Percentiles rank a stretch among this genome's conserved stretches.
Evolutionary conservation across 2,888 invertebrate species (phyloP).

Genomic region (Troglohyphantes excavatus): DNA sequence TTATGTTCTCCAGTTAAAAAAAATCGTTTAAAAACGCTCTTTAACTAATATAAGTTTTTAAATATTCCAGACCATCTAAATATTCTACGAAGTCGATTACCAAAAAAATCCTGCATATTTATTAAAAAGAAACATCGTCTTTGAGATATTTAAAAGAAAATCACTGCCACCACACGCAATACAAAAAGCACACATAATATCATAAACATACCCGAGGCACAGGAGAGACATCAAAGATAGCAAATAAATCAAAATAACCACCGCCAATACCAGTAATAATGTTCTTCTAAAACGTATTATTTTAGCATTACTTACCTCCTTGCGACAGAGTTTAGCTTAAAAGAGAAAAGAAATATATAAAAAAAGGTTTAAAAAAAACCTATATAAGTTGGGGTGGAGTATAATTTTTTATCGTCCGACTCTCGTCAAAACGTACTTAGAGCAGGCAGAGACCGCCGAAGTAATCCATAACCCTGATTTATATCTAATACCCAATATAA

Average conservation of each 20-base stretch:
- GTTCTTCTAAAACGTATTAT: constrained; percentile 56
- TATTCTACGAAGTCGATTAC: no score
- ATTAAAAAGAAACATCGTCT: no score
- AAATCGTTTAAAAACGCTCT: no score
- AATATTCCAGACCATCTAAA: no score
- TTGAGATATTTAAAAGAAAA: not conserved
- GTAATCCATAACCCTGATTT: constrained; percentile 67
- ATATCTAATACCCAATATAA: constrained; percentile 66
- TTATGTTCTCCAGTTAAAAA: no score
- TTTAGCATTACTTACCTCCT: constrained; percentile 28
- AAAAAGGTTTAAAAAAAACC: not conserved
- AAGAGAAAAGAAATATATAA: constrained; percentile 24
- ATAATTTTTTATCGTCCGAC: constrained; percentile 50
- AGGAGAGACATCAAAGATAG: not conserved
- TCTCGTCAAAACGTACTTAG: constrained; percentile 61
- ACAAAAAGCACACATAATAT: not conserved
- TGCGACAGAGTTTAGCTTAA: constrained; percentile 35
- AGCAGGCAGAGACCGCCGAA: not conserved
- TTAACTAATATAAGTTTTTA: no score
- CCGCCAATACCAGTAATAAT: constrained; percentile 42
- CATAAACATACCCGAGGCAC: not conserved
- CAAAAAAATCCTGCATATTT: no score
- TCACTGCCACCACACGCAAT: not conserved
- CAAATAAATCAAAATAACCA: constrained; percentile 60
- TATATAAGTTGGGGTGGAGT: not conserved